Base-by-base conservation (phyloP, 2,888 invertebrate species). In the Labia minor region DNA sequence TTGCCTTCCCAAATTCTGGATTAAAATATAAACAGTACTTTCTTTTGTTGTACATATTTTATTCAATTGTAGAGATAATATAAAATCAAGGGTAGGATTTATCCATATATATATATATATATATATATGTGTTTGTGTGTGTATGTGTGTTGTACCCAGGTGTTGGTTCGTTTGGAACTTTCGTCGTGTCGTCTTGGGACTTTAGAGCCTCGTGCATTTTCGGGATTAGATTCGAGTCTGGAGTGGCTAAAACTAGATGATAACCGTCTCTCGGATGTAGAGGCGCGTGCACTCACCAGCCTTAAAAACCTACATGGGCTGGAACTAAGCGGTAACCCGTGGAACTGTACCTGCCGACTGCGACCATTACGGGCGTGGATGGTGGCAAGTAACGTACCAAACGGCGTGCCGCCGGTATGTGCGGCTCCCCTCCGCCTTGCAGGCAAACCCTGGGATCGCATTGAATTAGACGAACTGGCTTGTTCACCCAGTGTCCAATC, bases 331-430 rank as follows among this genome's bases (percentile, higher is more conserved):
- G 84, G 82, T 68, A 92, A 92, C 77, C 88, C 87, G 0, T 91
- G 91, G 90, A 88, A 90, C 76, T 92, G 91, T 76, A 86, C 89
- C 61, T 92, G 92, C 75, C 82, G 83, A 21, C 76, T 92, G 68
- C 80, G 89, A 66, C 88, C 90, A 0, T 76, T 91, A 69, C 80
- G 89, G 19, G 86, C 87, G 72, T 92, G 90, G 91, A 88, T 92
- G 88, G 77, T 87, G 69, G 81, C 82, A 68, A 84, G 85, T 74
- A 91, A 91, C 74, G 86, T 92, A 37, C 90, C 90, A 4, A 86
- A 85, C 67, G 86, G 81, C 21, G 80, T 84, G 65, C 85, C 87
- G 8, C 90, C 91, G 0, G 81, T 85, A 1, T 92, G 92, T 73
- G 82, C 83, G 62, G 76, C 80, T 26, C 92, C 91, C 0, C 77